A percentile compares a stretch with the other conserved stretches of the same genome.
Evolutionary conservation across 1,140 invertebrate species (phyloP).

Genomic region (Cydia strobilella): DNA sequence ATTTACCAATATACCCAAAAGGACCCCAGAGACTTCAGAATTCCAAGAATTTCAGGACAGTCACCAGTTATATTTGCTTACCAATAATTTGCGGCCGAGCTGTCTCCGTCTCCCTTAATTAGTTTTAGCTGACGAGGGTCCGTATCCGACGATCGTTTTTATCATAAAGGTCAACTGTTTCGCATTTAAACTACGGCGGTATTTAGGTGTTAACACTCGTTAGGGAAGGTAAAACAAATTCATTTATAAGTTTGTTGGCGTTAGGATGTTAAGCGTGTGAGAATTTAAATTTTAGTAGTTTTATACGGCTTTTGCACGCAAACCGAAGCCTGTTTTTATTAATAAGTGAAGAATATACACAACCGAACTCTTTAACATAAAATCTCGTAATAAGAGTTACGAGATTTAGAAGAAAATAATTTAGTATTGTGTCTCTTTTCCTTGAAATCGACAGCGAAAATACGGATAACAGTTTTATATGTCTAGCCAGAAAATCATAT

Average conservation of each 20-base stretch:
- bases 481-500: background rate
- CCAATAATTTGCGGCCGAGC: constrained; percentile 19
- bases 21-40: background rate
- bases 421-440: background rate
- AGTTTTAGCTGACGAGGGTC: constrained; percentile 29
- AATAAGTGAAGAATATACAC: no score
- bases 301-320: no score
- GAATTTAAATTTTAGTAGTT: background rate
- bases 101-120: constrained; percentile 7
- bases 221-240: constrained; percentile 1
- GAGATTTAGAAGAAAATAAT: background rate
- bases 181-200: background rate
- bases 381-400: no score
- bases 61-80: constrained; percentile 29
- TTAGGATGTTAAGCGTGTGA: background rate
- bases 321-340: no score
- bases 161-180: background rate
- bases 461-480: background rate
- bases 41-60: background rate
- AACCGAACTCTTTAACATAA: no score
- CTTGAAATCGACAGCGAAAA: background rate
- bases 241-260: background rate
- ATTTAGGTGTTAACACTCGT: constrained; percentile 10
- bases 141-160: constrained; percentile 10
- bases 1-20: constrained; percentile 5